Percentiles rank a stretch among this genome's conserved stretches.
These are phyloP conservation scores for Lacerta agilis DNA, from an alignment of 2,797 vertebrate genomes.

Conservation along the genomic window DNA sequence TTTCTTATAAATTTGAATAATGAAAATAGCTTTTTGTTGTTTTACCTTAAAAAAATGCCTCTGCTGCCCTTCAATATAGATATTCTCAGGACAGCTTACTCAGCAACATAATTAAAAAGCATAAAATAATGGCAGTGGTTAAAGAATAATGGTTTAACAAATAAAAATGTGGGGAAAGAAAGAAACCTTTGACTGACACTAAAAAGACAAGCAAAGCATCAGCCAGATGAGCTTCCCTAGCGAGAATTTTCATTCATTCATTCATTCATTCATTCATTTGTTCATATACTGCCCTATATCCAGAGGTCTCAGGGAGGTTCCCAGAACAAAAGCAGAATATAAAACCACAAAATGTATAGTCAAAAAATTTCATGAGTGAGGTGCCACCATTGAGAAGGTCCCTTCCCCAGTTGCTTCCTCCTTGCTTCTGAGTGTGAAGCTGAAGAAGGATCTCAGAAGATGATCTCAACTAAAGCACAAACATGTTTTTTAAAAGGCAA, in stretches of 20 bases:
- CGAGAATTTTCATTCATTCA: not conserved
- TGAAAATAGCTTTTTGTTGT: not conserved
- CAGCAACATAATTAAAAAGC: not conserved
- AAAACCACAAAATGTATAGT: no score
- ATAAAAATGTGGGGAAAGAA: not conserved
- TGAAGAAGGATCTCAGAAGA: not conserved
- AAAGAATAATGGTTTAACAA: not conserved
- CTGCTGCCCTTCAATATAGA: not conserved
- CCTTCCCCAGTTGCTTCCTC: not conserved
- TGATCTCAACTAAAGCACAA: not conserved
- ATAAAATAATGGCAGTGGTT: not conserved
- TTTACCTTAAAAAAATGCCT: not conserved
- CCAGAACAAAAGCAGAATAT: no score
- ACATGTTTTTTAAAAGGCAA: not conserved
- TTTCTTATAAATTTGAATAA: conserved; percentile 52
- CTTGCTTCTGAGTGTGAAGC: not conserved
- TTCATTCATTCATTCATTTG: no score
- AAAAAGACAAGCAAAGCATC: not conserved
- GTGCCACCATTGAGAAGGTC: not conserved
- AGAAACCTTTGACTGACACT: not conserved
- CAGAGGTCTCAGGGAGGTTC: no score
- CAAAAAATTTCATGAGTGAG: not conserved
- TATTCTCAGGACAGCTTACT: not conserved
- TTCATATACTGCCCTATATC: no score
- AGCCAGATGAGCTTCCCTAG: not conserved